Conservation (phyloP, 2,888 invertebrate species). For the Aporophyla nigra region DNA sequence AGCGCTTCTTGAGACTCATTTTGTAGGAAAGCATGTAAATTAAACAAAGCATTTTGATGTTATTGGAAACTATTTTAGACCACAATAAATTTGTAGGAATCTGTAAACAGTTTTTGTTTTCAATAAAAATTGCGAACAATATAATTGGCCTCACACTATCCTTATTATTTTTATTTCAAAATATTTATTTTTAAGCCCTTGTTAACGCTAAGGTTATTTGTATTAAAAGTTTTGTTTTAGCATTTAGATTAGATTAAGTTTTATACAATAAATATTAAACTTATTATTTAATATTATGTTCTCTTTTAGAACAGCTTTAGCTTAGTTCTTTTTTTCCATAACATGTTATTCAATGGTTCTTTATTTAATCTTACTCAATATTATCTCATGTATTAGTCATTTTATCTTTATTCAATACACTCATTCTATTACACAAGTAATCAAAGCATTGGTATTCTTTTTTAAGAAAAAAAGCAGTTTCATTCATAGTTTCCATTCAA, state of each 20-base stretch:
- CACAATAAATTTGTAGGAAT: too few relatives aligned
- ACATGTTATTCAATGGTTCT: neutral
- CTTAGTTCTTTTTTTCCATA: neutral
- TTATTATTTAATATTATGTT: neutral
- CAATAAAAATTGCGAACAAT: neutral
- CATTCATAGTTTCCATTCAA: too few relatives aligned
- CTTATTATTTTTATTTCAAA: neutral
- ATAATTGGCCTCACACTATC: neutral
- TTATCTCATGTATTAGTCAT: neutral
- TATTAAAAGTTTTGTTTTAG: neutral
- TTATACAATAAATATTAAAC: neutral
- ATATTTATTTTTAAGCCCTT: neutral
- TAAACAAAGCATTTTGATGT: neutral
- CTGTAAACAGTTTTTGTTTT: neutral
- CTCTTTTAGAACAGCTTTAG: neutral
- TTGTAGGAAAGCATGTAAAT: neutral
- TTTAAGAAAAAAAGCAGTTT: neutral
- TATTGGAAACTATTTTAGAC: neutral
- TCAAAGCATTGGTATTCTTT: neutral
- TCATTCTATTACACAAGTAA: neutral
- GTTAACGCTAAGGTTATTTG: constrained; percentile 3
- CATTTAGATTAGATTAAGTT: neutral
- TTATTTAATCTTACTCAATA: neutral
- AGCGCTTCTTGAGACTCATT: neutral
- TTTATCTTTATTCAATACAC: neutral